Percentiles rank a stretch among this genome's conserved stretches.
phyloP scores from a whole-genome alignment of 1,140 invertebrate genomes.

The Drosophila grimshawi region DNA sequence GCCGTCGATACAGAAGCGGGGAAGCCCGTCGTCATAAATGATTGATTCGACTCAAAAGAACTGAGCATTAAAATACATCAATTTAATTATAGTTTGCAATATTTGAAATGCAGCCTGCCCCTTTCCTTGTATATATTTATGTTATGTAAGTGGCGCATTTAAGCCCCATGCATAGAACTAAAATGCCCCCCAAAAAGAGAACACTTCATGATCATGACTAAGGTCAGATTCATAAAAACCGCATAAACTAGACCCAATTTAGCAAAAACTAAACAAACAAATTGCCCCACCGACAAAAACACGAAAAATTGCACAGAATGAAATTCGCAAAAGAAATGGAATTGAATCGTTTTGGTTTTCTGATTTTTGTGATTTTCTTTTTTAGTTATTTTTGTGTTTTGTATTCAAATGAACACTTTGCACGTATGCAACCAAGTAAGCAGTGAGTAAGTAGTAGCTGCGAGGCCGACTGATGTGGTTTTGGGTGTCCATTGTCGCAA shows the following conservation, averaged over 20 bases:
- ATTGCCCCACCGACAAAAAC: slow-evolving; percentile 35
- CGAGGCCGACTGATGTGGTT: slow-evolving; percentile 42
- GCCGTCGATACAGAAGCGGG: not conserved
- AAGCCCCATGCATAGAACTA: slow-evolving; percentile 51
- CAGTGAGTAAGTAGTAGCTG: not conserved
- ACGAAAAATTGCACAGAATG: slow-evolving; percentile 45
- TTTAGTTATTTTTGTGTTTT: slow-evolving; percentile 12
- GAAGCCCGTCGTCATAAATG: not conserved
- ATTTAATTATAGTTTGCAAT: too few relatives aligned
- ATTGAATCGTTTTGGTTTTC: slow-evolving; percentile 15
- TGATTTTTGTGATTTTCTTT: not conserved
- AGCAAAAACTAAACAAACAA: slow-evolving; percentile 41
- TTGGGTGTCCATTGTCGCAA: slow-evolving; percentile 42
- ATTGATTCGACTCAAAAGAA: too few relatives aligned
- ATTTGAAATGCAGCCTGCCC: too few relatives aligned
- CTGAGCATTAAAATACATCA: too few relatives aligned
- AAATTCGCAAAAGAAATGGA: slow-evolving; percentile 43
- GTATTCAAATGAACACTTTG: slow-evolving; percentile 8
- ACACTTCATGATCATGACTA: slow-evolving; percentile 76
- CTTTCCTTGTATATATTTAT: not conserved
- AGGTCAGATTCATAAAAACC: slow-evolving; percentile 81
- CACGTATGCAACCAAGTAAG: not conserved
- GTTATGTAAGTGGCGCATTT: slow-evolving; percentile 50
- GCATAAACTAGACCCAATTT: slow-evolving; percentile 80
- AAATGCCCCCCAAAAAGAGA: slow-evolving; percentile 55